Base-by-base conservation (phyloP, 2,888 invertebrate species). In the Dyspetes luteomarginatus region DNA sequence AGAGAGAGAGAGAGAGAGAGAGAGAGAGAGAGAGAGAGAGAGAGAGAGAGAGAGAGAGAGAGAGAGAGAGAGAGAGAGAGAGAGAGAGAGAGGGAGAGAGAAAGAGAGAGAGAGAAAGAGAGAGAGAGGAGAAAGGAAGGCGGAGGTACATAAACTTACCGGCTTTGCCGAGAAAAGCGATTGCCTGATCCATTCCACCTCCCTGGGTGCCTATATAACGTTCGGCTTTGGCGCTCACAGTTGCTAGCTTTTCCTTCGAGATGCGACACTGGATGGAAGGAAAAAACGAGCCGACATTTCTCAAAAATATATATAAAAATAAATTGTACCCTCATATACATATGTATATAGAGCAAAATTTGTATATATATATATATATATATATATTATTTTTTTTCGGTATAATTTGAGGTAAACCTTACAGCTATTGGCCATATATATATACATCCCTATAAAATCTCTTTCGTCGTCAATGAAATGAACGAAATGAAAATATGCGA, bases 161-260 rank as follows among this genome's bases (percentile, higher is more conserved):
- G 91, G 95, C 94, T 89, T 95, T 95, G 2, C 97, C 99, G 50
- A 99, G 94, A 92, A 98, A 97, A 67, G 98, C 98, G 88, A 99
- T 98, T 0, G 99, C 99, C 93, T 99, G 99, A 92, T 99, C 99
- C 99, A 99, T 99, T 81, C 99, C 99, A 48, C 99, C 99, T 24
- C 99, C 99, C 92, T 98, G 96, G 0, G 99, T 99, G 22, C 99
- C 99, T 85, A 99, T 98, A 88, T 97, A 97, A 83, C 96, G 94
- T 93, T 99, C 99, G 90, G 97, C 96, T 84, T 93, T 94, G 0
- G 99, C 98, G 90, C 99, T 97, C 82, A 98, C 92, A 58, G 96
- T 95, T 15, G 99, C 98, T 85, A 99, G 93, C 81, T 95, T 94
- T 43, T 93, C 92, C 90, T 94, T 94, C 85, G 93, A 84, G 74